These are phyloP conservation scores for Bombus haemorrhoidalis DNA, from an alignment of 1,140 invertebrate species.

Conservation along the genomic window DNA sequence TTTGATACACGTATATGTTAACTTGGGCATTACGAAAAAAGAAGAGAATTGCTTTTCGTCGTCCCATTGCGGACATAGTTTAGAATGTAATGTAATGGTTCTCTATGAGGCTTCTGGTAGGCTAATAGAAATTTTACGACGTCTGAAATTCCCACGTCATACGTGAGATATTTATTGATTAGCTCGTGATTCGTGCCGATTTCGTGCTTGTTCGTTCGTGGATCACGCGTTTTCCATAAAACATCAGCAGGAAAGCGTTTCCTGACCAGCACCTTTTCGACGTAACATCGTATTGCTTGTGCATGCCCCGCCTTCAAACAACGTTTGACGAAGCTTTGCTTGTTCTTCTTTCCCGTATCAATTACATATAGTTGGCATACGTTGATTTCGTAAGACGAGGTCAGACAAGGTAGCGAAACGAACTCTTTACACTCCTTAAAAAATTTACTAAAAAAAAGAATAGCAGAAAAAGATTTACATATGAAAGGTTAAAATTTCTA, in stretches of 20 bases:
- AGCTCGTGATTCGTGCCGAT: constrained; percentile 22
- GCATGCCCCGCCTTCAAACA: constrained; percentile 71
- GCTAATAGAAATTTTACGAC: constrained; percentile 21
- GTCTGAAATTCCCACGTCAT: constrained; percentile 13
- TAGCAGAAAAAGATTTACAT: neutral
- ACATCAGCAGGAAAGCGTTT: constrained; percentile 71
- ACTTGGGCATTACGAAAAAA: neutral
- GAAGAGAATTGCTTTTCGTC: neutral
- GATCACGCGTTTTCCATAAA: constrained; percentile 70
- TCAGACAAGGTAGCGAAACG: neutral
- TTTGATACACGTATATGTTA: neutral
- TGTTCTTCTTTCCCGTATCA: constrained; percentile 37
- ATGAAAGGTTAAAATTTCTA: neutral
- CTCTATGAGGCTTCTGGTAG: neutral
- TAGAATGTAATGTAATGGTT: neutral
- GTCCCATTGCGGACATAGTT: no score
- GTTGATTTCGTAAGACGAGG: constrained; percentile 26
- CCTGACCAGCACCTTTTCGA: constrained; percentile 39
- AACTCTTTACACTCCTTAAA: neutral
- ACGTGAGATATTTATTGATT: constrained; percentile 34
- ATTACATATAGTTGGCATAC: constrained; percentile 43
- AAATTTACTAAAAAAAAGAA: neutral
- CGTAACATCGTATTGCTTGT: constrained; percentile 45
- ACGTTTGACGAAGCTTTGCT: constrained; percentile 55
- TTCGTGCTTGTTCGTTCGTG: constrained; percentile 44